Base-by-base conservation (phyloP, 1,140 invertebrate species). In the Leptonema lineaticorne region DNA sequence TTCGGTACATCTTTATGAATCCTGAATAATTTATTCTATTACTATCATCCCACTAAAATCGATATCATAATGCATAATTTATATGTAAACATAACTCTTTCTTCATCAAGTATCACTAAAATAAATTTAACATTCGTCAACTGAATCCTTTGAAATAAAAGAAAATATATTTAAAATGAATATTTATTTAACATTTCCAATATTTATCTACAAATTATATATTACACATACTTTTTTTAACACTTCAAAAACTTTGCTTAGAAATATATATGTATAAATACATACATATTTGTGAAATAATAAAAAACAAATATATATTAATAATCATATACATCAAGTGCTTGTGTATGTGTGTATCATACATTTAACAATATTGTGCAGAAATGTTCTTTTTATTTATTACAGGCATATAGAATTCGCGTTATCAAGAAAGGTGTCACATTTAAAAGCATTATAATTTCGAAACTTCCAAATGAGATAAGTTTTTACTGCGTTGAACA, bases 161-260 rank as follows among this genome's bases (percentile, higher is more conserved):
- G 6, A 29, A 8, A 27, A 27, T 58, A 30, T n/a, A 37, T 46
- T 27, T 30, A 45, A 41, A 63, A 63, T 45, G 22, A 41, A 63
- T 46, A 60, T 60, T 33, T 60, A 63, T 45, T 63, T 63, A 63
- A 46, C 45, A 63, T 41, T 37, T 46, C 45, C 26, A n/a, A 45
- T 30, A 58, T 16, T n/a, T 63, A 46, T 63, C 33, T 45, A 45
- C 29, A 63, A 45, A 63, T 63, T 37, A 63, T 63, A 41, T 27
- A 63, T n/a, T 63, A 41, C 24, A 63, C 56, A 41, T 41, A 41
- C 37, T 41, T 41, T n/a, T n/a, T n/a, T 41, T 41, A 41, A 41
- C 37, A 41, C 37, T 2, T 41, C 37, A 41, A 9, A 41, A 41
- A 26, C 14, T 53, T 53, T 53, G 50, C 50, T 53, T 53, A 53